Base-by-base conservation (phyloP, 2,888 invertebrate genomes). In the Prosapia bicincta region DNA sequence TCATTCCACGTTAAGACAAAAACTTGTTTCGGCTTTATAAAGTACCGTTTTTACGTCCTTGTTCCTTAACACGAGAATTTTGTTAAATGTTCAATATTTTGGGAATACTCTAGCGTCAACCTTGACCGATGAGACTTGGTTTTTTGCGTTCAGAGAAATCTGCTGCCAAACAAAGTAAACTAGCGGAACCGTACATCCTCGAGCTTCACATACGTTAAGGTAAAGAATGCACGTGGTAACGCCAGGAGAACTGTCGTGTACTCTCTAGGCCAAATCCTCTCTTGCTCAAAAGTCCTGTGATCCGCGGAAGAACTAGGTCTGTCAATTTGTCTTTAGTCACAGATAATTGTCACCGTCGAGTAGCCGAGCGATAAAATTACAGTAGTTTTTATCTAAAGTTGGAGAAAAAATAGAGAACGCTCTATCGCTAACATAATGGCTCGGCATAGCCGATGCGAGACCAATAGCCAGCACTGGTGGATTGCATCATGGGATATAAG, bases 321-420 rank as follows among this genome's bases (percentile, higher is more conserved):
- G 54, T 54, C 54, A 54, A 54, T 54, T 54, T 54, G 54, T 54
- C 54, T 54, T 54, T 54, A 54, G 54, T 54, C 54, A 54, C 54
- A 54, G 54, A 54, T 54, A 54, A 54, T 54, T 54, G 54, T 20
- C 54, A 54, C 1, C 54, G 20, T 54, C 54, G n/a, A 54, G 54
- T 15, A 7, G 2, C 38, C 38, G 38, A 38, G 38, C 20, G 54
- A 2, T 5, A 20, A 20, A 54, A 54, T 54, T 54, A 54, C 54
- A 2, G 10, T 38, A 15, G 54, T 54, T 54, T 54, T 54, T 54
- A 54, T 20, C 54, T 54, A 1, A 10, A 54, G 13, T 38, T 28
- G 28, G 9, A 6, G 15, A 6, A 13, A 54, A 54, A 54, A 54
- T 20, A 20, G 54, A 13, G 7, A 54, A 30, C 30, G 30, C 6